These are phyloP conservation scores for Apogon hyalosoma DNA, from an alignment of 2,797 vertebrate genomes.

Conservation along the genomic window DNA sequence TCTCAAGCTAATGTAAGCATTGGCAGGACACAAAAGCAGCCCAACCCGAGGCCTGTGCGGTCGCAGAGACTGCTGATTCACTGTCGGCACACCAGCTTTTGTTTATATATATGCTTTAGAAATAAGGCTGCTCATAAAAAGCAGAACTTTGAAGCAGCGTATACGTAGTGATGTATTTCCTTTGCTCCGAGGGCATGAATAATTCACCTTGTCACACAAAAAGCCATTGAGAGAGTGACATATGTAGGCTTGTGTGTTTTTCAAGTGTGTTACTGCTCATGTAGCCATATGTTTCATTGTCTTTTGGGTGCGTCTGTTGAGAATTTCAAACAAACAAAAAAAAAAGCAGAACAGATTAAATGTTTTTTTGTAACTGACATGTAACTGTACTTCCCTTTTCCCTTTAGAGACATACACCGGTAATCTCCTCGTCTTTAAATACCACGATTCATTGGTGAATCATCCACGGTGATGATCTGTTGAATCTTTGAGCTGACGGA, in stretches of 20 bases:
- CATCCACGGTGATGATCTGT: slow-evolving; percentile 69
- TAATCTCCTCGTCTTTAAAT: slow-evolving; percentile 68
- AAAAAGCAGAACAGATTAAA: slow-evolving; percentile 46
- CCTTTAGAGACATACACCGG: slow-evolving; percentile 33
- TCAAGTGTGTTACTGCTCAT: slow-evolving; percentile 58
- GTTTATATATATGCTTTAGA: slow-evolving; percentile 87
- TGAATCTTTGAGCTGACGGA: slow-evolving; percentile 61
- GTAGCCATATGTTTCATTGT: slow-evolving; percentile 76
- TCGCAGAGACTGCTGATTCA: slow-evolving; percentile 87
- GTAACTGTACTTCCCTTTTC: slow-evolving; percentile 45
- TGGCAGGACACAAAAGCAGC: slow-evolving; percentile 83
- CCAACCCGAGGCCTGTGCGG: slow-evolving; percentile 81
- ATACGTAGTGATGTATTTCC: slow-evolving; percentile 72
- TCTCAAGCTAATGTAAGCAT: slow-evolving; percentile 86
- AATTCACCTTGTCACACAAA: slow-evolving; percentile 76
- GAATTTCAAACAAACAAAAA: slow-evolving; percentile 17
- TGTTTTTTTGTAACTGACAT: slow-evolving; percentile 45
- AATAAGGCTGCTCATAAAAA: slow-evolving; percentile 87
- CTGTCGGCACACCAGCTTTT: slow-evolving; percentile 82
- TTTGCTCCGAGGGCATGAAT: slow-evolving; percentile 71
- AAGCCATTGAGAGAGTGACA: slow-evolving; percentile 78
- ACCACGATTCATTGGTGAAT: slow-evolving; percentile 74
- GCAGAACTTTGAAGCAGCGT: slow-evolving; percentile 74
- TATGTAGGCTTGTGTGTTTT: slow-evolving; percentile 71
- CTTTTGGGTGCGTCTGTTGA: slow-evolving; percentile 30